Conservation (phyloP, 2,113 vertebrate genomes). For the Podarcis raffonei region DNA sequence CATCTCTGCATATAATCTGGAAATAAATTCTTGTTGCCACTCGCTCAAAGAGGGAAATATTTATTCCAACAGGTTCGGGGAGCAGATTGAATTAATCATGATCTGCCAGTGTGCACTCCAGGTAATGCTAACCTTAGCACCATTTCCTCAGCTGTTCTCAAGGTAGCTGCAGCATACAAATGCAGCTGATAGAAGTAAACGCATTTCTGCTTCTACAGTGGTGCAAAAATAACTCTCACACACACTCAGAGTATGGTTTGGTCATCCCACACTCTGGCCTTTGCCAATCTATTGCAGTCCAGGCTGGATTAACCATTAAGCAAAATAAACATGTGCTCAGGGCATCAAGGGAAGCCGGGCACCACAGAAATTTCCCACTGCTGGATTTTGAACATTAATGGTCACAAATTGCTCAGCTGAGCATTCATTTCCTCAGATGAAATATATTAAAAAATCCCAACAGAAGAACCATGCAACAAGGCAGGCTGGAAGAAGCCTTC, state of each 20-base stretch:
- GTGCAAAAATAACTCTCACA: background rate
- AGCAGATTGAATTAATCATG: conserved; percentile 39
- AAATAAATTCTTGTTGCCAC: conserved; percentile 43
- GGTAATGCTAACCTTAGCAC: background rate
- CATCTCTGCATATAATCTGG: conserved; percentile 16
- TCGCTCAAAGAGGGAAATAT: conserved; percentile 36
- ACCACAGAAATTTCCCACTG: no score
- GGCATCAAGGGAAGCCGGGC: no score
- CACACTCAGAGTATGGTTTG: no score
- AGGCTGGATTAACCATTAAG: no score
- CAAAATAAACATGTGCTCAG: no score
- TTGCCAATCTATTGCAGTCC: no score
- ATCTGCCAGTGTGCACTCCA: background rate
- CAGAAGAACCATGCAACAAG: no score
- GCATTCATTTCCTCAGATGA: no score
- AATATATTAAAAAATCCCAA: no score
- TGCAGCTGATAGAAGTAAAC: background rate
- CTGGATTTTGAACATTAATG: no score
- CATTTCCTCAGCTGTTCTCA: conserved; percentile 15
- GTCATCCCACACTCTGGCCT: background rate
- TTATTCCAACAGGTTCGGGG: background rate
- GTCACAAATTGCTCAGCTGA: no score
- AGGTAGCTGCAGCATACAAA: background rate
- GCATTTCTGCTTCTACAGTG: background rate
- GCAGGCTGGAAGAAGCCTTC: no score